Percentiles rank a stretch among this genome's conserved stretches.
These are phyloP conservation scores for Gulo gulo DNA, from an alignment of 2,113 vertebrate genomes.

Conservation along the genomic window DNA sequence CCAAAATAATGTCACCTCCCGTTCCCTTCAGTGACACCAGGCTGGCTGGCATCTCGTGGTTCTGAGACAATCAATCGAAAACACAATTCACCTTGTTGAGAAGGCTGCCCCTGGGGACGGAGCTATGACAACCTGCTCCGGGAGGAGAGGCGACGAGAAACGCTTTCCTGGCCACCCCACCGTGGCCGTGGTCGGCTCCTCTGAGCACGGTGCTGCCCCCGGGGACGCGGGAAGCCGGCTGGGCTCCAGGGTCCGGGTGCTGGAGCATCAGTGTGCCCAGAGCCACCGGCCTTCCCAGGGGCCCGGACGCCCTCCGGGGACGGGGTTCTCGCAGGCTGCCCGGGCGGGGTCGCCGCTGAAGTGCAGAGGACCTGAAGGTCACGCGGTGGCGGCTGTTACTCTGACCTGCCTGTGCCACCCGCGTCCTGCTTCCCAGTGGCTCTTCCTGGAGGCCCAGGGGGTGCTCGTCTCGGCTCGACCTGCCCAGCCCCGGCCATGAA, in stretches of 20 bases:
- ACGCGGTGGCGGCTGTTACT: fast-evolving
- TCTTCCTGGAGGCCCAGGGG: fast-evolving
- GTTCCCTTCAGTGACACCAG: not conserved
- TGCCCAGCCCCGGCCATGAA: fast-evolving
- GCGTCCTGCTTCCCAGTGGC: fast-evolving
- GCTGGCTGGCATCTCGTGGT: not conserved
- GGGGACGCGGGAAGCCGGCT: not conserved
- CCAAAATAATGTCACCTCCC: constrained; percentile 40
- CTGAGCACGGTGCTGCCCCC: no score
- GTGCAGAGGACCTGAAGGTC: fast-evolving
- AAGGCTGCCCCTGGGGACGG: constrained; percentile 31
- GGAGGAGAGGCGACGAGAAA: not conserved
- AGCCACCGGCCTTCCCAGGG: not conserved
- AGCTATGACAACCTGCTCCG: constrained; percentile 19
- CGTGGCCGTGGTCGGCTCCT: constrained; percentile 14
- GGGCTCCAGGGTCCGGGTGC: fast-evolving
- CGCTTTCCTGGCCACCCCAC: constrained; percentile 49
- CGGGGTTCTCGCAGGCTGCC: fast-evolving
- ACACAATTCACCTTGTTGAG: constrained; percentile 66
- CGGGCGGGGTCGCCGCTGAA: not conserved
- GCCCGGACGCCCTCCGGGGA: no score
- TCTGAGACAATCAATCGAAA: constrained; percentile 56
- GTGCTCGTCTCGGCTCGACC: not conserved
- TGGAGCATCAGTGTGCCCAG: fast-evolving
- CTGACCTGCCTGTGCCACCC: fast-evolving